Percentiles rank a stretch among this genome's conserved stretches.
Evolutionary conservation across 2,113 vertebrate genomes (phyloP).

Genomic region (Cephalopterus ornatus): DNA sequence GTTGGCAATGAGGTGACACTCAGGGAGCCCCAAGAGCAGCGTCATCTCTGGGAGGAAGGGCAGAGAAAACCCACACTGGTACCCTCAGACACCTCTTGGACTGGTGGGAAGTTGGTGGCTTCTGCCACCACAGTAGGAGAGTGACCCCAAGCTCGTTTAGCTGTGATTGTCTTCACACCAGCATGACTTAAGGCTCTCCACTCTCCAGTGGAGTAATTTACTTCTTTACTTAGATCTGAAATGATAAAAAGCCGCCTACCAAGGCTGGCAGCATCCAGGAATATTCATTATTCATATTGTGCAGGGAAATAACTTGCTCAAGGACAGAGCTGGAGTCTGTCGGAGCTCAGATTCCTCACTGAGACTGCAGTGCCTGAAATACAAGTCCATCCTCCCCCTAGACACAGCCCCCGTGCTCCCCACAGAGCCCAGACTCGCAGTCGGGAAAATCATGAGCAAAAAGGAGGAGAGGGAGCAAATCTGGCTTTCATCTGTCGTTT

Average conservation of each 20-base stretch:
- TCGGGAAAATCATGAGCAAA: not conserved
- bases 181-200: not conserved
- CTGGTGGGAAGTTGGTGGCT: not conserved
- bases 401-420: not conserved
- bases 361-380: slow-evolving; percentile 20
- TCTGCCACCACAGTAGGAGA: not conserved
- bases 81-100: not conserved
- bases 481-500: slow-evolving; percentile 31
- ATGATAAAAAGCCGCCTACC: slow-evolving; percentile 24
- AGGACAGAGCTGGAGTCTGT: not conserved
- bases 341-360: not conserved
- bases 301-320: slow-evolving; percentile 17
- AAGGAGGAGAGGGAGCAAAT: slow-evolving; percentile 16
- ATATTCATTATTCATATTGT: not conserved
- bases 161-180: not conserved
- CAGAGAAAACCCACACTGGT: fast-evolving
- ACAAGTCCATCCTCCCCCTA: not conserved
- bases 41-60: not conserved
- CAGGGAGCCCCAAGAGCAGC: not conserved
- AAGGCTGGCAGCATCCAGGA: not conserved
- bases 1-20: not conserved
- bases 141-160: not conserved
- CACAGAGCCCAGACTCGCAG: not conserved
- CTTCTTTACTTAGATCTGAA: slow-evolving; percentile 35
- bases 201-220: not conserved